Evolutionary conservation across 2,113 vertebrate species (phyloP).

Genomic region (Stercorarius parasiticus): DNA sequence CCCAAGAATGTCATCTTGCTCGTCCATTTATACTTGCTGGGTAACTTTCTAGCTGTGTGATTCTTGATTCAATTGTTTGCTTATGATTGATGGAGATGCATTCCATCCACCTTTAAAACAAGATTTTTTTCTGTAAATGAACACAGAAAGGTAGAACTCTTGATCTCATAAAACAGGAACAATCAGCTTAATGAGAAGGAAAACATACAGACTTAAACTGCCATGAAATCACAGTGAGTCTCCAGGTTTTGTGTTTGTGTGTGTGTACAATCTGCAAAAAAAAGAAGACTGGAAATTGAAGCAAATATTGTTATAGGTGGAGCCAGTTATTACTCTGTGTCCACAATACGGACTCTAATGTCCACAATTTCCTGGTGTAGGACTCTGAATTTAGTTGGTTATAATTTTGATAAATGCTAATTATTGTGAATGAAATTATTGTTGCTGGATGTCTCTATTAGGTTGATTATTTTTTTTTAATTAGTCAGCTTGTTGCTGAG

Average conservation of each 20-base stretch:
- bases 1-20: not conserved
- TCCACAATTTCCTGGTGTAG: not conserved
- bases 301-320: constrained; percentile 3
- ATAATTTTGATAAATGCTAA: constrained; percentile 13
- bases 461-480: not conserved
- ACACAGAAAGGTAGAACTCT: not conserved
- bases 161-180: not conserved
- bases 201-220: not conserved
- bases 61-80: not conserved
- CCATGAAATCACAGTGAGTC: not conserved
- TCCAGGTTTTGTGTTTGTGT: not conserved
- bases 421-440: constrained; percentile 24
- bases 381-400: not conserved
- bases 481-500: not conserved
- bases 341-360: not conserved
- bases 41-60: not conserved
- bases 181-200: not conserved
- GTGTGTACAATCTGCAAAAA: not conserved
- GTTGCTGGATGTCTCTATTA: not conserved
- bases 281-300: not conserved
- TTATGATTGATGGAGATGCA: not conserved
- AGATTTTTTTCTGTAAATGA: not conserved
- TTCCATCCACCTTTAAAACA: not conserved
- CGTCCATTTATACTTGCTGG: not conserved
- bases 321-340: not conserved